phyloP scores from a whole-genome alignment of 2,888 invertebrate genomes.

The Plebejus melissa region DNA sequence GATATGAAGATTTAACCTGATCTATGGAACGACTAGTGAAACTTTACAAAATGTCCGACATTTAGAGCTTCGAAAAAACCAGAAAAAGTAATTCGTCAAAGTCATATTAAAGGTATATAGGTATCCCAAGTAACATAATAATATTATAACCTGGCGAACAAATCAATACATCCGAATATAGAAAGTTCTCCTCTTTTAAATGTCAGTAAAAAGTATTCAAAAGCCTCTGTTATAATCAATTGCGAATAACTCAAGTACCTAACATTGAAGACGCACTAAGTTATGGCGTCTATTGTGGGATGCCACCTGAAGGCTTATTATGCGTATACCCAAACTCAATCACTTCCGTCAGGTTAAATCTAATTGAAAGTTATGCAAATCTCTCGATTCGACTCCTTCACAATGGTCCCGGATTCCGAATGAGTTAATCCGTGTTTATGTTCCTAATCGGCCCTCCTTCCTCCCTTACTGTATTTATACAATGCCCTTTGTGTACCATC shows the following conservation, averaged over 20 bases:
- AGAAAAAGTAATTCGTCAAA: too few species aligned
- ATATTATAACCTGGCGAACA: too few species aligned
- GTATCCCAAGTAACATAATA: too few species aligned
- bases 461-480: conserved; percentile 70
- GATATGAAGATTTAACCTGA: neutral
- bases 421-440: conserved; percentile 79
- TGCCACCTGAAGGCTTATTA: conserved; percentile 30
- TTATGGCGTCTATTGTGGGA: neutral
- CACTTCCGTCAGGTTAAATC: conserved; percentile 72
- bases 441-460: conserved; percentile 75
- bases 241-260: neutral
- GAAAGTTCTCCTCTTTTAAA: too few species aligned
- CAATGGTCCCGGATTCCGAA: conserved; percentile 76
- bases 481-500: conserved; percentile 61
- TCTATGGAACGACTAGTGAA: too few species aligned
- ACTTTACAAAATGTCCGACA: too few species aligned
- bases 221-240: too few species aligned
- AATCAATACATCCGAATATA: too few species aligned
- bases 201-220: too few species aligned
- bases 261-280: neutral
- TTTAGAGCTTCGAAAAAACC: too few species aligned
- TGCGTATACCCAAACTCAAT: conserved; percentile 59
- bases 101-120: too few species aligned
- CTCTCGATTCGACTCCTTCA: conserved; percentile 76
- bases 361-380: conserved; percentile 80